These are phyloP conservation scores for Spermophilus dauricus DNA, from an alignment of 2,113 vertebrate species.

Conservation along the genomic window DNA sequence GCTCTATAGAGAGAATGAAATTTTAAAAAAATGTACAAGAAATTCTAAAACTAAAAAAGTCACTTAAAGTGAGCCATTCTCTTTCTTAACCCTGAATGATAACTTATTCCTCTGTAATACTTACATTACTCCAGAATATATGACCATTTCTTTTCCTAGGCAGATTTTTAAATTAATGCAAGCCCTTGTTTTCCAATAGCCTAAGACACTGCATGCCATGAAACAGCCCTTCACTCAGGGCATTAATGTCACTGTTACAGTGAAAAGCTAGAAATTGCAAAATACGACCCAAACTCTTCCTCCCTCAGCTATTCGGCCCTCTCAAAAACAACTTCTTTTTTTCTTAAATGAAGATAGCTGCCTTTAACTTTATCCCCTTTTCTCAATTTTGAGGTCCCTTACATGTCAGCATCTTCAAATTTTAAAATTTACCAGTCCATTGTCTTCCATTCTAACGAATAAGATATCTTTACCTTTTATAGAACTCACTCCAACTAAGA, in stretches of 20 bases:
- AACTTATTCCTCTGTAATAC: neutral
- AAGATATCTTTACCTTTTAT: neutral
- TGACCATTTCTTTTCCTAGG: neutral
- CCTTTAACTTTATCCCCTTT: neutral
- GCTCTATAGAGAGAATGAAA: neutral
- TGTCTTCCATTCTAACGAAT: neutral
- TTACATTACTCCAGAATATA: neutral
- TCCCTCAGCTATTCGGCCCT: neutral
- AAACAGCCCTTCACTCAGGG: neutral
- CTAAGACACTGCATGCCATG: neutral
- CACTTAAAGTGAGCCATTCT: neutral
- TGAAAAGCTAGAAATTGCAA: constrained; percentile 48
- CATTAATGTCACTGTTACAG: neutral
- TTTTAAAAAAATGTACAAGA: neutral
- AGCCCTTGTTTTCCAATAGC: neutral
- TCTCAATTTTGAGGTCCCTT: neutral
- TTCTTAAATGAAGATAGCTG: neutral
- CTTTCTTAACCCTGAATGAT: constrained; percentile 32
- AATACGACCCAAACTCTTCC: neutral
- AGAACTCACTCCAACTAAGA: neutral
- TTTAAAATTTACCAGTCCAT: constrained; percentile 12
- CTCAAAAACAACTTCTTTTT: neutral
- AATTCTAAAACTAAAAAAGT: constrained; percentile 12
- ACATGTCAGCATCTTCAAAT: neutral
- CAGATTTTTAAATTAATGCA: neutral